Percentiles rank a stretch among this genome's conserved stretches.
phyloP scores from a whole-genome alignment of 2,113 vertebrate species.

The Boleophthalmus pectinirostris region DNA sequence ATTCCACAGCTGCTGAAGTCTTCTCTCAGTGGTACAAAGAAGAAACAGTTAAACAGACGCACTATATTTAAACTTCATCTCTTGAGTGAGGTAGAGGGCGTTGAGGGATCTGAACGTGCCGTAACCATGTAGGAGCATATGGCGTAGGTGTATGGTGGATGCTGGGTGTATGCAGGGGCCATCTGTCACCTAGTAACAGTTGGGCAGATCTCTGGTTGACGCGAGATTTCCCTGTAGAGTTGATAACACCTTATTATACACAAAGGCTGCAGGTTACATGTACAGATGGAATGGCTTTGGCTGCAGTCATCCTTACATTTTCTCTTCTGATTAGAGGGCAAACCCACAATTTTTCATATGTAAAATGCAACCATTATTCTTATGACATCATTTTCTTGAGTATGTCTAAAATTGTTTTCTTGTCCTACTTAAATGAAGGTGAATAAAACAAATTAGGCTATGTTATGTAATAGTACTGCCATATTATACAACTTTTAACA shows the following conservation, averaged over 20 bases:
- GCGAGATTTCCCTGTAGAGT: constrained; percentile 43
- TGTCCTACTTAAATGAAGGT: neutral
- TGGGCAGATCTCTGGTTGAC: constrained; percentile 56
- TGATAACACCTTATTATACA: constrained; percentile 52
- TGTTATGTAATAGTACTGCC: neutral
- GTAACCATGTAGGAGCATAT: constrained; percentile 63
- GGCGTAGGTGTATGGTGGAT: constrained; percentile 45
- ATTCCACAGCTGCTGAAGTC: constrained; percentile 46
- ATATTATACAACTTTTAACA: neutral
- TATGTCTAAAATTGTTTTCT: neutral
- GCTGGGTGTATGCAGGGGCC: constrained; percentile 44
- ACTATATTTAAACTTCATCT: constrained; percentile 39
- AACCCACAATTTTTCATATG: constrained; percentile 10
- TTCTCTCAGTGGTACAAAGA: constrained; percentile 21
- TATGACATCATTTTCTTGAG: neutral
- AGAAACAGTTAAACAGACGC: constrained; percentile 1
- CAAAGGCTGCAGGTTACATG: constrained; percentile 45
- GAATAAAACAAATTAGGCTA: neutral
- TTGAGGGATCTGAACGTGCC: constrained; percentile 36
- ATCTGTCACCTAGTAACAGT: constrained; percentile 67
- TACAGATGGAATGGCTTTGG: constrained; percentile 50
- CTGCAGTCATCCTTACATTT: constrained; percentile 15
- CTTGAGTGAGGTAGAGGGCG: constrained; percentile 31
- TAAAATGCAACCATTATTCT: neutral
- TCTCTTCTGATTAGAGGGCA: constrained; percentile 6